Conservation (phyloP, 2,113 vertebrate genomes). For the Ophthalmolycus amberensis region DNA sequence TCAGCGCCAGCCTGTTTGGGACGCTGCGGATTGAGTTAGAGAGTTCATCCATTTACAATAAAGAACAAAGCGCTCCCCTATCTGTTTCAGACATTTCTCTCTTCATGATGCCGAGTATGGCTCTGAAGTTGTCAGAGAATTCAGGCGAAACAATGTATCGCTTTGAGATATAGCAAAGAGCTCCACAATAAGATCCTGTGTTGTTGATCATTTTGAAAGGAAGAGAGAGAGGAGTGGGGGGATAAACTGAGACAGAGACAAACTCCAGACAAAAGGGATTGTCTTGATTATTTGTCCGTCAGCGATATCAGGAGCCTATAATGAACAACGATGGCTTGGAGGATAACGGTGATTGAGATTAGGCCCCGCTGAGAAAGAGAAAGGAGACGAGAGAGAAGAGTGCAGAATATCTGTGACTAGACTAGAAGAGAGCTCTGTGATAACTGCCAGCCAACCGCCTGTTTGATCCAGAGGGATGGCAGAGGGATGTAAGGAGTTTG, state of each 20-base stretch:
- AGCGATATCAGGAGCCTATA: conserved; percentile 57
- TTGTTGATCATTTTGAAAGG: conserved; percentile 58
- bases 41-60: conserved; percentile 71
- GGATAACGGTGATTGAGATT: conserved; percentile 73
- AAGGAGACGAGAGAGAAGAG: conserved; percentile 52
- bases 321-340: conserved; percentile 59
- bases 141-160: conserved; percentile 60
- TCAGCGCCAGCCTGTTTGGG: conserved; percentile 57
- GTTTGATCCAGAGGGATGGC: conserved; percentile 84
- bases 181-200: conserved; percentile 65
- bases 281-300: conserved; percentile 74
- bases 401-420: conserved; percentile 67
- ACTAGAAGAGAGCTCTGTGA: conserved; percentile 68
- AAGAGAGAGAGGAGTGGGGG: conserved; percentile 9
- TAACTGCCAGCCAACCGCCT: conserved; percentile 80
- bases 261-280: conserved; percentile 77
- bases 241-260: conserved; percentile 42
- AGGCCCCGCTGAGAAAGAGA: conserved; percentile 63
- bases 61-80: conserved; percentile 67
- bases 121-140: conserved; percentile 64
- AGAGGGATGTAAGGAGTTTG: conserved; percentile 81
- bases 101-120: conserved; percentile 59
- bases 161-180: conserved; percentile 61
- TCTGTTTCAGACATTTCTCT: conserved; percentile 64
- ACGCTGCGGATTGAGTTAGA: conserved; percentile 49